These are phyloP conservation scores for Sapayoa aenigma DNA, from an alignment of 2,113 vertebrate species.

Conservation along the genomic window DNA sequence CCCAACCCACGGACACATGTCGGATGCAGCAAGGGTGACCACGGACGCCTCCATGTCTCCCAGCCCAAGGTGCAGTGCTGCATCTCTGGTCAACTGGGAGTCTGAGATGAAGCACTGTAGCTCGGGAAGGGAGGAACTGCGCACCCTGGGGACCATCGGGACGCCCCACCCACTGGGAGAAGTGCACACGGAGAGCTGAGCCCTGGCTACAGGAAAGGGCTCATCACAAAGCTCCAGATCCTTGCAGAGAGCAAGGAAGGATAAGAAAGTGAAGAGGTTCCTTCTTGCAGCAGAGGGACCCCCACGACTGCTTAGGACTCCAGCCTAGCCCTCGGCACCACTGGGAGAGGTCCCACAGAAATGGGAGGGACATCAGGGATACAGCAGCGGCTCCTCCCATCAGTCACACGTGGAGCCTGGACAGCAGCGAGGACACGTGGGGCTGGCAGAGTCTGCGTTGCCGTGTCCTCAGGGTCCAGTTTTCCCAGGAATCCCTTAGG, in stretches of 20 bases:
- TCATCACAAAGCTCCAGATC: background rate
- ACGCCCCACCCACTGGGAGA: background rate
- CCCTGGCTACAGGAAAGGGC: background rate
- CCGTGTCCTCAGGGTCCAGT: constrained; percentile 98
- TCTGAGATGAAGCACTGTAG: constrained; percentile 99
- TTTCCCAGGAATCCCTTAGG: constrained; percentile 99
- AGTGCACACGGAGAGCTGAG: background rate
- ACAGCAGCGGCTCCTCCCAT: accelerated
- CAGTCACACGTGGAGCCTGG: background rate
- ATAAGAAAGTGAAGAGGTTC: background rate
- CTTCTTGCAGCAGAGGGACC: background rate
- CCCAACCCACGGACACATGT: accelerated
- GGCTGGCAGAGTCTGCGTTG: background rate
- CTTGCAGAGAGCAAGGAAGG: too few species aligned
- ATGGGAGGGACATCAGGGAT: background rate
- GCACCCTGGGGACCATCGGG: background rate
- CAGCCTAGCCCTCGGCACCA: accelerated
- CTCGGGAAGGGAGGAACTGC: constrained; percentile 87
- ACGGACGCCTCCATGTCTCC: constrained; percentile 64
- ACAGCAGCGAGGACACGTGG: background rate
- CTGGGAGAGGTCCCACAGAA: background rate
- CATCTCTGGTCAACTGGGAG: constrained; percentile 99
- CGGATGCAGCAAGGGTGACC: accelerated
- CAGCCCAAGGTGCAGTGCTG: constrained; percentile 99
- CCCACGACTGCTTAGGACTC: accelerated